Conservation (phyloP, 2,888 invertebrate species). For the Oeneis ivallda region DNA sequence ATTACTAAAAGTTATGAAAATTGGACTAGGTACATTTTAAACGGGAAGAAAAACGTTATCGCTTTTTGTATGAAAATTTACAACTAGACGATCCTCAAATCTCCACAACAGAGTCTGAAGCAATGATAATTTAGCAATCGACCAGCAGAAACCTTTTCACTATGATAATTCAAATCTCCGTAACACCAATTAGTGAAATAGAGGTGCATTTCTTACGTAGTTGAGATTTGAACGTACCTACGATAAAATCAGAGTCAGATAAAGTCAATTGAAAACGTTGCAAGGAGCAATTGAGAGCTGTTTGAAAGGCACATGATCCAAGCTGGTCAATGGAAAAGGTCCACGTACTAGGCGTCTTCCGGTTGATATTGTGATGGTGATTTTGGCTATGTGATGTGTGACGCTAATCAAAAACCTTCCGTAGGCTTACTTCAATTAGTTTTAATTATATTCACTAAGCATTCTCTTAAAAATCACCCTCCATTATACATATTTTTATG, state of each 20-base stretch:
- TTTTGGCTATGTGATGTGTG: not conserved
- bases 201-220: no score
- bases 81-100: no score
- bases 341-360: slow-evolving; percentile 1
- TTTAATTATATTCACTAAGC: slow-evolving; percentile 20
- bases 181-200: no score
- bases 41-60: no score
- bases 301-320: not conserved
- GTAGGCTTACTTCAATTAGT: slow-evolving; percentile 34
- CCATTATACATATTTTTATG: slow-evolving; percentile 22
- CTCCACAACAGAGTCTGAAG: no score
- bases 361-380: not conserved
- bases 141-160: no score
- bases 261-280: not conserved
- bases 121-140: no score
- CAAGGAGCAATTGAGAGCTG: not conserved
- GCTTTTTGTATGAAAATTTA: no score
- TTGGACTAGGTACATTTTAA: no score
- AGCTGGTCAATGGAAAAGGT: not conserved
- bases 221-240: no score
- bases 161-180: no score
- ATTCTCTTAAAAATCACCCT: slow-evolving; percentile 22
- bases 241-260: not conserved
- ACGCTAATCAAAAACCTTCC: slow-evolving; percentile 35
- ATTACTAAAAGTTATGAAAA: no score